Conservation (phyloP, 2,888 invertebrate species). For the Chymomyza fuscimana region DNA sequence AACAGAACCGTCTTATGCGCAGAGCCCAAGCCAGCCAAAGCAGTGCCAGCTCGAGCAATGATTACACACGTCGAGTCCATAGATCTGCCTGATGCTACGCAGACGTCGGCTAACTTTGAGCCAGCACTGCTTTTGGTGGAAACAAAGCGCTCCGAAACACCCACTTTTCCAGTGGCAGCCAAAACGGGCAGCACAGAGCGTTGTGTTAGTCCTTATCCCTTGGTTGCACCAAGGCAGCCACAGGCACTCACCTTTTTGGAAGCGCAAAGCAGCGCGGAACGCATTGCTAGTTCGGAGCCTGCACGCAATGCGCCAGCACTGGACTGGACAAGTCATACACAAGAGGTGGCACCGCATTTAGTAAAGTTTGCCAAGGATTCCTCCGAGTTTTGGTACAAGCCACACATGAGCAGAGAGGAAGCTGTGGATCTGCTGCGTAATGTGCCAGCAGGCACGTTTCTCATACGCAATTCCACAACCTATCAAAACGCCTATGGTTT, state of each 20-base stretch:
- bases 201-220: constrained; percentile 68
- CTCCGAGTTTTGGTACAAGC: constrained; percentile 98
- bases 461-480: constrained; percentile 94
- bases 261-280: neutral
- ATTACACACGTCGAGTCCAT: constrained; percentile 42
- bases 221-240: constrained; percentile 18
- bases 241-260: neutral
- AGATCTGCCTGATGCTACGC: constrained; percentile 36
- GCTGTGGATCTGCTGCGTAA: constrained; percentile 93
- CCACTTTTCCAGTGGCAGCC: constrained; percentile 93
- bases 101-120: constrained; percentile 13
- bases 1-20: constrained; percentile 30
- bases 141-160: constrained; percentile 88
- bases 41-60: constrained; percentile 12
- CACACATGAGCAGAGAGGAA: constrained; percentile 96
- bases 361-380: constrained; percentile 93
- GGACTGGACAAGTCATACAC: constrained; percentile 81
- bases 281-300: neutral
- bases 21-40: neutral
- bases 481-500: constrained; percentile 92
- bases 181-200: constrained; percentile 86
- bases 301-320: constrained; percentile 1
- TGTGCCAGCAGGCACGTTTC: constrained; percentile 94
- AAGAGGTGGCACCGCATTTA: constrained; percentile 92
- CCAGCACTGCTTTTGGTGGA: constrained; percentile 36